Evolutionary conservation across 2,888 invertebrate species (phyloP).

Genomic region (Watsonalla cultraria): DNA sequence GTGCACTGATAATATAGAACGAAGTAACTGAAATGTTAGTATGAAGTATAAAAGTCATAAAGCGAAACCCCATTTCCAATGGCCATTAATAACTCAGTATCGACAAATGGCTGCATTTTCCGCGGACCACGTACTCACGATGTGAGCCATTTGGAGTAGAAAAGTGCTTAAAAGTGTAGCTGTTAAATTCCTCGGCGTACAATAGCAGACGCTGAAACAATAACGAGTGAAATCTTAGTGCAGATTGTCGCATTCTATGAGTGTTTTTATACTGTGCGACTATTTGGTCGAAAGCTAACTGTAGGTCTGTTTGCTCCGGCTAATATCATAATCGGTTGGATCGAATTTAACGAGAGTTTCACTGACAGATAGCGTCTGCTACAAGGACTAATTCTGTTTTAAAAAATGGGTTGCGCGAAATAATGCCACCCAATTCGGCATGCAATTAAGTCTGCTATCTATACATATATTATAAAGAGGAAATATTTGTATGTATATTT

Average conservation of each 20-base stretch:
- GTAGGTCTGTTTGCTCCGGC: too few species aligned
- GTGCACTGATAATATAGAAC: too few species aligned
- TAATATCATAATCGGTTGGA: conserved; percentile 1
- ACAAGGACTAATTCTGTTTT: too few species aligned
- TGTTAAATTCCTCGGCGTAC: conserved; percentile 29
- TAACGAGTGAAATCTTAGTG: conserved; percentile 38
- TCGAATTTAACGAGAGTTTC: neutral
- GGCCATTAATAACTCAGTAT: neutral
- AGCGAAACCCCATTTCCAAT: neutral
- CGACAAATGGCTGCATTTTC: neutral
- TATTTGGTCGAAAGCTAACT: conserved; percentile 5
- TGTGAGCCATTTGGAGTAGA: conserved; percentile 16
- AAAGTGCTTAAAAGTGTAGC: conserved; percentile 25
- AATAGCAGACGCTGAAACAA: conserved; percentile 42
- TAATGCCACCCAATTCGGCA: too few species aligned
- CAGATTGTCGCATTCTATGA: conserved; percentile 27
- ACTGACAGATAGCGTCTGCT: too few species aligned
- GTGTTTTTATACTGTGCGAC: conserved; percentile 25
- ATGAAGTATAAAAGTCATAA: neutral
- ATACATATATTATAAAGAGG: too few species aligned
- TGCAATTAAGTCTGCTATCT: too few species aligned
- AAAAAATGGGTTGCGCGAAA: too few species aligned
- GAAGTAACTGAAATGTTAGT: too few species aligned
- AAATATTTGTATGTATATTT: too few species aligned
- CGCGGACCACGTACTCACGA: conserved; percentile 1